phyloP scores from a whole-genome alignment of 2,113 vertebrate species.

The Vidua macroura region DNA sequence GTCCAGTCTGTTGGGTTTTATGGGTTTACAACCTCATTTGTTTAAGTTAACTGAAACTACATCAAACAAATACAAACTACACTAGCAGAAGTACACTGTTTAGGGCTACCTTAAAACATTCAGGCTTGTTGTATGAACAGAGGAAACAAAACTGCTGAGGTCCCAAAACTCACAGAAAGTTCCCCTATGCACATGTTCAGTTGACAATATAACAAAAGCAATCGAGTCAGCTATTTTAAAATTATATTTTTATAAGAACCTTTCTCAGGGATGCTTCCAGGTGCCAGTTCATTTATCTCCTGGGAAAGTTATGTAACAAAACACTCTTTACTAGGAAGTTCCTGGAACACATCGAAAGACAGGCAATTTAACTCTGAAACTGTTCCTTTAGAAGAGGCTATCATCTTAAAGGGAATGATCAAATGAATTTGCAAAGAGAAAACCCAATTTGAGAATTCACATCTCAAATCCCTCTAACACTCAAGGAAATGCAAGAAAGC shows the following conservation, averaged over 20 bases:
- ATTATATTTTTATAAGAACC: background rate
- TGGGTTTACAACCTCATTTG: background rate
- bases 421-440: background rate
- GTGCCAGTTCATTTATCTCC: background rate
- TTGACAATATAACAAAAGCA: background rate
- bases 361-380: background rate
- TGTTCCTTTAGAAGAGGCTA: background rate
- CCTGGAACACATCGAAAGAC: background rate
- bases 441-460: background rate
- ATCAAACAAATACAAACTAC: background rate
- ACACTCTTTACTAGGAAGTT: background rate
- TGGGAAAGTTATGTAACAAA: background rate
- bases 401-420: background rate
- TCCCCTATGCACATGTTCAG: background rate
- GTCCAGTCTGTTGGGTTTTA: background rate
- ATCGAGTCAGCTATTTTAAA: background rate
- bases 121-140: background rate
- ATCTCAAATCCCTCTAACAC: background rate
- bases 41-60: background rate
- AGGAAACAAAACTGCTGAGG: background rate
- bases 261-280: background rate
- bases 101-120: background rate
- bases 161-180: background rate
- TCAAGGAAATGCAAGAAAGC: background rate
- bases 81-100: background rate